Conservation (phyloP, 2,888 invertebrate genomes). For the Sinentomon sp. region DNA sequence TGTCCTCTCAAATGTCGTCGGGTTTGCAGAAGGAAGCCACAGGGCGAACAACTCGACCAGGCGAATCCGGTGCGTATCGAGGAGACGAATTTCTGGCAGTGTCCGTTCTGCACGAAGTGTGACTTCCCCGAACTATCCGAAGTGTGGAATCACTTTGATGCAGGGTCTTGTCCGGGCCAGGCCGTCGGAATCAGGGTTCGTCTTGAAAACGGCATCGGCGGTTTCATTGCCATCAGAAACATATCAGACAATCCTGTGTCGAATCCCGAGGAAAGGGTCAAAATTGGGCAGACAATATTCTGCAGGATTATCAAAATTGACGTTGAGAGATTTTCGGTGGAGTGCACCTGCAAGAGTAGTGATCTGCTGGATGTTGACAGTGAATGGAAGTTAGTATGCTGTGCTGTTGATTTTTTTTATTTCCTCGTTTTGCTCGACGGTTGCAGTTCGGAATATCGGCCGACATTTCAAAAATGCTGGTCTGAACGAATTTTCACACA, state of each 20-base stretch:
- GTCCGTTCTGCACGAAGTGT: conserved; percentile 85
- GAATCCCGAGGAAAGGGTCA: conserved; percentile 76
- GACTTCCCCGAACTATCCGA: conserved; percentile 87
- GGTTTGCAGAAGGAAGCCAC: conserved; percentile 62
- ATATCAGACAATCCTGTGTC: conserved; percentile 67
- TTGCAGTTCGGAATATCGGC: no score
- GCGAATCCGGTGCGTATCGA: conserved; percentile 87
- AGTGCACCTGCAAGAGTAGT: conserved; percentile 74
- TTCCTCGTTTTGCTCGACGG: no score
- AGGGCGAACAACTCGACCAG: conserved; percentile 75
- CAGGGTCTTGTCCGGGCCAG: conserved; percentile 79
- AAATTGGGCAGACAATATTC: conserved; percentile 52
- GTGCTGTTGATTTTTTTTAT: no score
- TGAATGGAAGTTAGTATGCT: conserved; percentile 47
- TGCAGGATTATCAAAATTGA: conserved; percentile 85
- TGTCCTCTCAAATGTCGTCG: conserved; percentile 44
- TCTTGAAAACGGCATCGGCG: conserved; percentile 72
- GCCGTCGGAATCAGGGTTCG: conserved; percentile 70
- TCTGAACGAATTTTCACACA: no score
- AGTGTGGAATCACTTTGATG: conserved; percentile 94
- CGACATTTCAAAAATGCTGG: no score
- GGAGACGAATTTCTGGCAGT: conserved; percentile 84
- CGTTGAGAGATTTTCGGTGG: conserved; percentile 71
- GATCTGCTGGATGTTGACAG: conserved; percentile 71
- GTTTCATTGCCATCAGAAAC: conserved; percentile 79